Evolutionary conservation across 2,113 vertebrate genomes (phyloP).

Genomic region (Apeltes quadracus): DNA sequence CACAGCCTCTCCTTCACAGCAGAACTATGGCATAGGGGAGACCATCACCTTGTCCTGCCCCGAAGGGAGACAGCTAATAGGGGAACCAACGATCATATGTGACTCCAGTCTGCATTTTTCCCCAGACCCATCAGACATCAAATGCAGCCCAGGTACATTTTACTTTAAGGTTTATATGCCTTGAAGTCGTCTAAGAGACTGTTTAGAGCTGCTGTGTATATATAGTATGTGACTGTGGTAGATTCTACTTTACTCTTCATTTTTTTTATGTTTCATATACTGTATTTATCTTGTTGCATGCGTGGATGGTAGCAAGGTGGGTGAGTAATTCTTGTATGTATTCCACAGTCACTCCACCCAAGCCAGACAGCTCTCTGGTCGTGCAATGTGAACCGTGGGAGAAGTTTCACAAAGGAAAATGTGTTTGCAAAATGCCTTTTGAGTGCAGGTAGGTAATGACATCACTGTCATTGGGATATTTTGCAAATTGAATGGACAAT

Average conservation of each 20-base stretch:
- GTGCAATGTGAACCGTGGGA: conserved; percentile 84
- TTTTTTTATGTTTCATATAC: neutral
- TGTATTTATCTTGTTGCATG: neutral
- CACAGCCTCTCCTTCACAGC: conserved; percentile 72
- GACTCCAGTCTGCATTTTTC: conserved; percentile 86
- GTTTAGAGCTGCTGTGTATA: neutral
- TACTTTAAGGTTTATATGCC: neutral
- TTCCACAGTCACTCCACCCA: neutral
- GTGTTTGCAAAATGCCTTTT: conserved; percentile 88
- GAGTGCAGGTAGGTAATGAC: conserved; percentile 87
- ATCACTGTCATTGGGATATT: neutral
- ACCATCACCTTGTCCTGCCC: conserved; percentile 83
- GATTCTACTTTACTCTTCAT: neutral
- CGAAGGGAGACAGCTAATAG: conserved; percentile 70
- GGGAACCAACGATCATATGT: conserved; percentile 78
- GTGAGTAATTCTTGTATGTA: conserved; percentile 11
- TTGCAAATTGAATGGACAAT: neutral
- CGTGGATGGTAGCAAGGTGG: neutral
- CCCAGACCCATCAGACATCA: conserved; percentile 71
- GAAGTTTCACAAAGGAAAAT: conserved; percentile 80
- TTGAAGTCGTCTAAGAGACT: neutral
- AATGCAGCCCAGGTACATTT: conserved; percentile 82
- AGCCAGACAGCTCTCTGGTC: neutral
- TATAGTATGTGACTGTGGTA: neutral
- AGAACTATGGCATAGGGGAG: conserved; percentile 81